phyloP scores from a whole-genome alignment of 2,797 vertebrate species.

The Cyclopterus lumpus region DNA sequence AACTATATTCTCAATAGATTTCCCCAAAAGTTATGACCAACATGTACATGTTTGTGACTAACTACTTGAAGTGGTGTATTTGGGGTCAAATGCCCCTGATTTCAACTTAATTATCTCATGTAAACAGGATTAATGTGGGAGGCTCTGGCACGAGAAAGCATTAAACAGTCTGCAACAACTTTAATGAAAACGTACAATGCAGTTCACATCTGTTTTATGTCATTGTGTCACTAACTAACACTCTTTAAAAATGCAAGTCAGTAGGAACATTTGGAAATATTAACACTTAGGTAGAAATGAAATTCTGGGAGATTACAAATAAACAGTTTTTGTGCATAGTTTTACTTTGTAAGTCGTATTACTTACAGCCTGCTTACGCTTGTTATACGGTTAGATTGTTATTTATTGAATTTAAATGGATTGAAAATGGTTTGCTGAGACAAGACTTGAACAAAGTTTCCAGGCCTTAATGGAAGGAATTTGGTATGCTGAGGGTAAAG shows the following conservation, averaged over 20 bases:
- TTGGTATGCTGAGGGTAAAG: background rate
- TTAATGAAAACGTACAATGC: background rate
- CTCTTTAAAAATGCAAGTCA: background rate
- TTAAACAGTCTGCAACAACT: background rate
- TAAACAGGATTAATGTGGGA: conserved; percentile 12
- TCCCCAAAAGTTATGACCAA: background rate
- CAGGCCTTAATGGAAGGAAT: background rate
- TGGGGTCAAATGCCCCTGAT: background rate
- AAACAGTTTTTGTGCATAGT: background rate
- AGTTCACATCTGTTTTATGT: background rate
- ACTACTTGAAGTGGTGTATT: background rate
- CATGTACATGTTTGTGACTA: background rate
- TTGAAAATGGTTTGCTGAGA: background rate
- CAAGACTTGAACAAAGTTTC: background rate
- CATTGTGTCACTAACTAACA: background rate
- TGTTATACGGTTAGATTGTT: background rate
- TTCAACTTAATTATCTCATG: conserved; percentile 3
- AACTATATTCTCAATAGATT: background rate
- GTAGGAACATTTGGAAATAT: background rate
- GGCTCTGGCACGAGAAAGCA: conserved; percentile 5
- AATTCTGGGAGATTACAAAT: conserved; percentile 5
- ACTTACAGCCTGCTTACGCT: background rate
- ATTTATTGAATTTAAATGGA: too few relatives aligned
- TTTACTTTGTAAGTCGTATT: conserved; percentile 1
- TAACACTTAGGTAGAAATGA: background rate